Conservation (phyloP, 2,888 invertebrate genomes). For the Caenorhabditis afra region DNA sequence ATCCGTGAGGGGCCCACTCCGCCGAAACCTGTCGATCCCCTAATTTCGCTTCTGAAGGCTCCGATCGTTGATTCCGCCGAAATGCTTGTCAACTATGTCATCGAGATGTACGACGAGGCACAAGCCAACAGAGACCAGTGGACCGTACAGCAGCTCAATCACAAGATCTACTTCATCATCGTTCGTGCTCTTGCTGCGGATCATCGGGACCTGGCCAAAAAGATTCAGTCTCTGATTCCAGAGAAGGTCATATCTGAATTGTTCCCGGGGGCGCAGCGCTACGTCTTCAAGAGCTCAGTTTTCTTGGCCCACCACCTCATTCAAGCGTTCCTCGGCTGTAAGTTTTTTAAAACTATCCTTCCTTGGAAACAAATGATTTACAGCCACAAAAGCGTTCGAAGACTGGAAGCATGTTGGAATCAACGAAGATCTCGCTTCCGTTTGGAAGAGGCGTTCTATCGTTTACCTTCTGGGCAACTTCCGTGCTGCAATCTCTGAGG, state of each 20-base stretch:
- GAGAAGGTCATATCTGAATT: neutral
- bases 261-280: slow-evolving; percentile 20
- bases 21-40: neutral
- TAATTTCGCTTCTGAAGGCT: slow-evolving; percentile 4
- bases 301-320: slow-evolving; percentile 30
- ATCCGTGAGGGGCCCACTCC: slow-evolving; percentile 2
- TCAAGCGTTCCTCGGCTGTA: slow-evolving; percentile 36
- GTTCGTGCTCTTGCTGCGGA: slow-evolving; percentile 12
- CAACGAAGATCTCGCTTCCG: slow-evolving; percentile 4
- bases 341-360: too few species aligned
- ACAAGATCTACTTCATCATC: slow-evolving; percentile 17
- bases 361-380: slow-evolving; percentile 1
- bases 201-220: slow-evolving; percentile 6
- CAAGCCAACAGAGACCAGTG: neutral
- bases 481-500: slow-evolving; percentile 9
- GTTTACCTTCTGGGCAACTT: slow-evolving; percentile 26
- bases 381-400: slow-evolving; percentile 31
- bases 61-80: slow-evolving; percentile 9
- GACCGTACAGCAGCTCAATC: slow-evolving; percentile 12
- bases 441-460: slow-evolving; percentile 28
- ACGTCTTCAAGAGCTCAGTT: slow-evolving; percentile 17
- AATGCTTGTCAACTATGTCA: slow-evolving; percentile 1
- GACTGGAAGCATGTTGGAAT: slow-evolving; percentile 26
- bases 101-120: neutral
- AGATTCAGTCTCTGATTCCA: slow-evolving; percentile 18